phyloP scores from a whole-genome alignment of 2,113 vertebrate species.

The Hepsetus odoe region DNA sequence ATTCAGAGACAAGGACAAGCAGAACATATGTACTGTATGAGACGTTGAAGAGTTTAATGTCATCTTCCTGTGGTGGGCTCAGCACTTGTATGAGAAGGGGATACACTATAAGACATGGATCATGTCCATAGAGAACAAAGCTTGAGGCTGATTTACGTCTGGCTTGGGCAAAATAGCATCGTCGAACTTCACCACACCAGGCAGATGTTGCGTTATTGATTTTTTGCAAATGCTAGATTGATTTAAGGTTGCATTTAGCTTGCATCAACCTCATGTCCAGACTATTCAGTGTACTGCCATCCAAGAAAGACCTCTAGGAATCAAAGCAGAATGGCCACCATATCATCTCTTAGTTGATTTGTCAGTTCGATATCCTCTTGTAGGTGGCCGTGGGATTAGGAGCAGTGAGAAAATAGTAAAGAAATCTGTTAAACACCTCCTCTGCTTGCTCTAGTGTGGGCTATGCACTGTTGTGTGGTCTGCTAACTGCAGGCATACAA shows the following conservation, averaged over 20 bases:
- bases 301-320: background rate
- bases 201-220: conserved; percentile 21
- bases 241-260: conserved; percentile 15
- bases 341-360: background rate
- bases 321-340: background rate
- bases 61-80: conserved; percentile 10
- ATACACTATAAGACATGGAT: conserved; percentile 9
- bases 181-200: background rate
- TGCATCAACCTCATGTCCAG: background rate
- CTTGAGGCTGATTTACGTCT: background rate
- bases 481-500: conserved; percentile 26
- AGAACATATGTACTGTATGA: conserved; percentile 27
- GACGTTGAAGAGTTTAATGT: conserved; percentile 28
- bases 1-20: conserved; percentile 52
- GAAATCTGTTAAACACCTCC: conserved; percentile 28
- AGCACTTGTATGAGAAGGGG: background rate
- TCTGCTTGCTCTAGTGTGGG: conserved; percentile 18
- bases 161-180: background rate
- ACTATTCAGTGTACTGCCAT: background rate
- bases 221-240: conserved; percentile 18
- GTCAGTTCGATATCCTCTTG: background rate
- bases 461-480: conserved; percentile 30
- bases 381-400: background rate
- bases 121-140: conserved; percentile 23
- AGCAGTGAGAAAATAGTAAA: conserved; percentile 22